Evolutionary conservation across 2,797 vertebrate genomes (phyloP), one percentile per base, ranked within the genome.

Genomic region (Fringilla coelebs): DNA sequence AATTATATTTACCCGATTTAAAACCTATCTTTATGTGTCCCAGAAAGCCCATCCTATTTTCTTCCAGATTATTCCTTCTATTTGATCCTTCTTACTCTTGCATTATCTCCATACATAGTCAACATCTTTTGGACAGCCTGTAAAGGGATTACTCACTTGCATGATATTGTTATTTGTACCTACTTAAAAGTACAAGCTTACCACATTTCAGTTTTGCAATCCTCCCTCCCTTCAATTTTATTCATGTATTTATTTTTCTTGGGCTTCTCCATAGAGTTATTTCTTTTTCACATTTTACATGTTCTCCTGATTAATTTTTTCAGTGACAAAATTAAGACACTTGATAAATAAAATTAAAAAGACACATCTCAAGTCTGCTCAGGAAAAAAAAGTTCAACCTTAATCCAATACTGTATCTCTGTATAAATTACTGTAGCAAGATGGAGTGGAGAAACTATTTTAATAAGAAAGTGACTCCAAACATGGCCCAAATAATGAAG

Each of bases 141-240:
- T 85, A 88, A 96, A 90, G 90, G 57, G 70, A 97, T 90, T 96
- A 96, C 43, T 97, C 90, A 97, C 62, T 97, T 97, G 94, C 91
- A 96, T 91, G 89, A 92, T 74, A 95, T 36, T 82, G 52, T 87
- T 95, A 90, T 61, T 90, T 93, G 77, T 82, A 95, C 63, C 89
- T 90, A 84, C 63, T 93, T 85, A 80, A 54, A 94, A 94, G 70
- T 91, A 93, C 80, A 95, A 96, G 75, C 55, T 94, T 84, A 83
- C 60, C 85, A 92, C 85, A 91, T 83, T 79, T 72, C 77, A 94
- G 21, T 60, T 92, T 78, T 80, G 75, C 34, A 92, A 57, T 88
- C 34, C 54, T 80, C 43, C 48, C 55, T 67, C 36, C 45, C 17
- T 82, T 85, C 52, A 92, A 62, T 79, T 89, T 90, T 77, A 92